phyloP scores from a whole-genome alignment of 2,888 invertebrate genomes.

The Formica aserva region DNA sequence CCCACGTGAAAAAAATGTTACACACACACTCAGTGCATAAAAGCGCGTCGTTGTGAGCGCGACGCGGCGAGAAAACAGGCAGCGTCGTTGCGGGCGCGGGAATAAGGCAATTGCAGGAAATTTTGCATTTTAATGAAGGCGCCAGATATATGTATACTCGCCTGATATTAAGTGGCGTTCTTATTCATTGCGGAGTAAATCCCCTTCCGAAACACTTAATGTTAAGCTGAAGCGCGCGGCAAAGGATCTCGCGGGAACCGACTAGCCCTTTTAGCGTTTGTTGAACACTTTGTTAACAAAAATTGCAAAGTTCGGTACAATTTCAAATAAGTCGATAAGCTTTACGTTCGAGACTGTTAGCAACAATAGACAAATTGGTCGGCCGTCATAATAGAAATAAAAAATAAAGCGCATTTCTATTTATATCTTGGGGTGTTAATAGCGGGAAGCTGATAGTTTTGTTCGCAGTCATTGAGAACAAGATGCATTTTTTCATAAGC shows the following conservation, averaged over 20 bases:
- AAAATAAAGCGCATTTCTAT: background rate
- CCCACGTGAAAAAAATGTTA: constrained; percentile 64
- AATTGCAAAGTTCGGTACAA: constrained; percentile 32
- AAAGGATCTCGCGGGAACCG: constrained; percentile 20
- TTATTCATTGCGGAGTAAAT: constrained; percentile 59
- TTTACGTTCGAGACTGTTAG: background rate
- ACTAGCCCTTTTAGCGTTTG: constrained; percentile 40
- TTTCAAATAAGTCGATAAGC: constrained; percentile 23
- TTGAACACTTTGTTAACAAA: constrained; percentile 42
- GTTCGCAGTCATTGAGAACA: constrained; percentile 8
- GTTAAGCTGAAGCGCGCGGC: constrained; percentile 45
- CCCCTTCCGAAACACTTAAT: constrained; percentile 60
- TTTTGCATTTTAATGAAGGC: constrained; percentile 70
- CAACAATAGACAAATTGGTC: background rate
- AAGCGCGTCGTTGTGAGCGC: constrained; percentile 24
- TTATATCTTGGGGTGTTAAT: background rate
- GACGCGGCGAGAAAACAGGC: constrained; percentile 43
- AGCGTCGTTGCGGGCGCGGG: constrained; percentile 22
- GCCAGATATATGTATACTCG: constrained; percentile 50
- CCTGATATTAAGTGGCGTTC: constrained; percentile 60
- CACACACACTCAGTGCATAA: constrained; percentile 61
- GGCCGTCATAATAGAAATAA: background rate
- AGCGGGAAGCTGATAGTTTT: background rate
- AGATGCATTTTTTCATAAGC: constrained; percentile 16
- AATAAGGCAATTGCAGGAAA: constrained; percentile 56